Evolutionary conservation across 2,888 invertebrate genomes (phyloP), one percentile per base, ranked within the genome.

Genomic region (Leucozona laternaria): DNA sequence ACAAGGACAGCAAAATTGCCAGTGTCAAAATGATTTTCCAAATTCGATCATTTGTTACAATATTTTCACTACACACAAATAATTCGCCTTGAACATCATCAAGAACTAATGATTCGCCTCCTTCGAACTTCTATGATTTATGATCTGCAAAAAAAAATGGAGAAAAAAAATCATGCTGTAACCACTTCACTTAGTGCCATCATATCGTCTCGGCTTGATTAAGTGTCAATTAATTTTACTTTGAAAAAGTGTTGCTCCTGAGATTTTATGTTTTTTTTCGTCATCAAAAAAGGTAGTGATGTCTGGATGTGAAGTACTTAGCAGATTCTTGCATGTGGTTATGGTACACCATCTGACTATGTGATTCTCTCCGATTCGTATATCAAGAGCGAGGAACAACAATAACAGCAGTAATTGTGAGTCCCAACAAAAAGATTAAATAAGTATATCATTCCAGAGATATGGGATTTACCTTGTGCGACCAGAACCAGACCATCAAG

Each of bases 201-300:
- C 72, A 57, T 72, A 55, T 40, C 57, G 17, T 57, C 57, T 57
- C 55, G 25, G 66, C 78, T 72, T 82, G 78, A 78, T 78, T 82
- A 60, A 53, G 50, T 55, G 82, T 82, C 78, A 82, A 82, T 82
- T 82, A 78, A 82, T 82, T 58, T 78, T 72, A 53, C 82, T 82
- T 68, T 57, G 28, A 28, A 57, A 71, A 79, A 13, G 40, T 48
- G 25, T 64, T 79, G 45, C n/a, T 58, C 48, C 31, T 48, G 66
- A 66, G 79, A 66, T 71, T 77, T 43, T 62, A 7, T 48, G 20
- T 60, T 64, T 28, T 53, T 28, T 15, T 60, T 62, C 78, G 53
- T 55, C 62, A 31, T 31, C 8, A 20, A 34, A 28, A 31, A 64
- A 6, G 40, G n/a, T 40, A 20, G 43, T 68, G 58, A 40, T 50